phyloP scores from a whole-genome alignment of 2,888 invertebrate species.

The Gortyna flavago region DNA sequence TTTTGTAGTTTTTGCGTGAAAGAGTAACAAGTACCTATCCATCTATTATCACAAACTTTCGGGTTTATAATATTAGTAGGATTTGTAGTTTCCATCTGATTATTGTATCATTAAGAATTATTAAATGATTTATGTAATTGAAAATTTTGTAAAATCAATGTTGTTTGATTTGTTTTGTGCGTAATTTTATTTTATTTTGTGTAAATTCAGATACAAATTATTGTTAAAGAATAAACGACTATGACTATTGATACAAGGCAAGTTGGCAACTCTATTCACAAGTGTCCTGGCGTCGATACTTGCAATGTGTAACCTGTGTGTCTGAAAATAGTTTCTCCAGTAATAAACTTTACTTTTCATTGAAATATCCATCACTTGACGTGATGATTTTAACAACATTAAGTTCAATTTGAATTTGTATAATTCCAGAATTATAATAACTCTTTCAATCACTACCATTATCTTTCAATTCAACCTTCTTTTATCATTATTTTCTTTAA shows the following conservation, averaged over 20 bases:
- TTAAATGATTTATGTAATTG: too few relatives aligned
- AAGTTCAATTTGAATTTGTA: background rate
- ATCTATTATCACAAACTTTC: too few relatives aligned
- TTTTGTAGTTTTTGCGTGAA: too few relatives aligned
- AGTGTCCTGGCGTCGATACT: background rate
- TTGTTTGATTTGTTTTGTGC: too few relatives aligned
- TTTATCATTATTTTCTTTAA: background rate
- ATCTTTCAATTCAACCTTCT: background rate
- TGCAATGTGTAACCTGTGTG: background rate
- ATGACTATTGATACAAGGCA: background rate
- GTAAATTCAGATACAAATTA: too few relatives aligned
- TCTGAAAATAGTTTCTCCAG: background rate
- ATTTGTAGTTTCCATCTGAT: too few relatives aligned
- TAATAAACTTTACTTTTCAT: background rate
- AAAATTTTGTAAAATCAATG: too few relatives aligned
- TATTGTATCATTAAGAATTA: too few relatives aligned
- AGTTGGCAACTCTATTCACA: background rate
- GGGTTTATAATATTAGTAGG: too few relatives aligned
- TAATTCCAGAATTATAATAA: background rate
- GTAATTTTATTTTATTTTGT: too few relatives aligned
- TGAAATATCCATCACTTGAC: background rate
- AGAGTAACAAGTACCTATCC: too few relatives aligned
- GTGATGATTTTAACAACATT: background rate
- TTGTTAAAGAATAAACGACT: too few relatives aligned
- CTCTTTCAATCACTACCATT: background rate